phyloP scores from a whole-genome alignment of 1,140 invertebrate species.

The Apis cerana region DNA sequence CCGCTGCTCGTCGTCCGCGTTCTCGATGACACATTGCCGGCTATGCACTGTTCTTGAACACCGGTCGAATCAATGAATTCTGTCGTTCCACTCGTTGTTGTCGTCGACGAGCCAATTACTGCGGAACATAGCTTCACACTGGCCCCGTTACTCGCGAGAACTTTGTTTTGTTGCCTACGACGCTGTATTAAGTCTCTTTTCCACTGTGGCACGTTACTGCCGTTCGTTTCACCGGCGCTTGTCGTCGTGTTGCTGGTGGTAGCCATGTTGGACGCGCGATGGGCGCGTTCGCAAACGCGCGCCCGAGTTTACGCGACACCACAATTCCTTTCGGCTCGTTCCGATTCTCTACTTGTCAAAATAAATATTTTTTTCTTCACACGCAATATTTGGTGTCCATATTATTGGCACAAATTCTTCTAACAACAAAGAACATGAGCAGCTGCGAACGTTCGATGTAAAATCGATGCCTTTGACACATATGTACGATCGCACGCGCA shows the following conservation, averaged over 20 bases:
- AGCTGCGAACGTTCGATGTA: constrained; percentile 3
- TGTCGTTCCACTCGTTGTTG: constrained; percentile 38
- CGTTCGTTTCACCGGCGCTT: constrained; percentile 54
- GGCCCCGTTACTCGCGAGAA: constrained; percentile 71
- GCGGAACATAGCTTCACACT: constrained; percentile 64
- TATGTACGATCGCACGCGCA: constrained; percentile 29
- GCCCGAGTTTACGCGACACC: constrained; percentile 18
- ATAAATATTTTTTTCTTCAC: neutral
- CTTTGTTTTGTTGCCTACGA: constrained; percentile 79
- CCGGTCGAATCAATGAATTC: constrained; percentile 27
- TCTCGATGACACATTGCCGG: constrained; percentile 26
- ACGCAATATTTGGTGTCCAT: neutral
- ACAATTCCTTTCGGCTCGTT: neutral
- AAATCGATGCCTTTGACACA: constrained; percentile 41
- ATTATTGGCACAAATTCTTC: neutral
- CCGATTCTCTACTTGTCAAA: neutral
- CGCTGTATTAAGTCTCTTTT: constrained; percentile 88
- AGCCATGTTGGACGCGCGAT: constrained; percentile 70
- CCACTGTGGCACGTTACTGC: constrained; percentile 83
- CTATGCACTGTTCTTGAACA: constrained; percentile 35
- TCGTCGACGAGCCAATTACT: constrained; percentile 43
- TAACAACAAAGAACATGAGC: neutral
- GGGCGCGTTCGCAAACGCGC: constrained; percentile 45
- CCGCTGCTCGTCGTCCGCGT: neutral
- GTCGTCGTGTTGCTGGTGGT: constrained; percentile 62